Base-by-base conservation (phyloP, 2,797 vertebrate species). In the Acestrorhynchus altus region DNA sequence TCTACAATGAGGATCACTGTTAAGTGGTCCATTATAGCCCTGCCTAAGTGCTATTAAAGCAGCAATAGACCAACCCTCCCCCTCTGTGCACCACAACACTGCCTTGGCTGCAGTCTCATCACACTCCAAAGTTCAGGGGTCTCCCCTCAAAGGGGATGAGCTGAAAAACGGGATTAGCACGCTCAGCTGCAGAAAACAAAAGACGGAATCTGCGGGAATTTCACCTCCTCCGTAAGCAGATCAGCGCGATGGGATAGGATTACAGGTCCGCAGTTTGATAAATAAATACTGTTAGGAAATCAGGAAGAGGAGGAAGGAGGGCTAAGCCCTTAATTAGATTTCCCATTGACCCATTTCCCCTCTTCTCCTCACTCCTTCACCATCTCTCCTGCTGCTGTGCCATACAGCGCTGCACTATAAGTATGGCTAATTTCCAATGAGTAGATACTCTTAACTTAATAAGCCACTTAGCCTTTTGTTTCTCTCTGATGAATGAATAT, bases 191-290 rank as follows among this genome's bases (percentile, higher is more conserved):
- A 18, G 26, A 70, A 82, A 82, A 80, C 78, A 81, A 78, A 64
- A 85, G 57, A 64, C 78, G 72, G 47, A 79, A 87, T 89, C 81
- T 85, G 77, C 40, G 44, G 83, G 77, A 87, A 88, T 89, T 87
- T 89, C 83, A 83, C 85, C 86, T 85, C 75, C 1, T 81, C 63
- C 70, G 18, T 84, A 83, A 84, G 75, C 72, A 81, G 72, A 85
- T 80, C 81, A 85, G 80, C 66, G 64, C 12, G 18, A 69, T 52
- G 80, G 80, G 76, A 76, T 83, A 59, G 85, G 85, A 89, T 90
- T 90, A 88, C 81, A 89, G 84, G 84, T 90, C 88, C 57, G 79
- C 8, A 84, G 83, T 82, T 84, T 83, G 84, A 89, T 88, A 90
- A 90, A 91, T 85, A 83, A 85, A 83, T 83, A 86, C 83, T 85